These are phyloP conservation scores for Philaethria dido DNA, from an alignment of 2,888 invertebrate genomes.

Conservation along the genomic window DNA sequence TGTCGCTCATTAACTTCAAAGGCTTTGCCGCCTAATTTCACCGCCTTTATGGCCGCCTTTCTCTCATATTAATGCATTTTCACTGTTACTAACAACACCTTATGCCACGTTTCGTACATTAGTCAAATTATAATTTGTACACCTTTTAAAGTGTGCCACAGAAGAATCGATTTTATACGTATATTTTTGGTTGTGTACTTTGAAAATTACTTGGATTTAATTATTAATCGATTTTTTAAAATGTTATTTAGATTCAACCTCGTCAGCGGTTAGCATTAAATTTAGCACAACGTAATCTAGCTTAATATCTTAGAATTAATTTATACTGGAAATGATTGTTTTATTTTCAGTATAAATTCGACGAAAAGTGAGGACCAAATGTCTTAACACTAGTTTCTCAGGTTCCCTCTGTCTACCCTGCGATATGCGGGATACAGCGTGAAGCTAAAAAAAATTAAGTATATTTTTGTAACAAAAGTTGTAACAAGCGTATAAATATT, in stretches of 20 bases:
- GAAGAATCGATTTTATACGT: background rate
- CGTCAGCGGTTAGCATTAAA: constrained; percentile 30
- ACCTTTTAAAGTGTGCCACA: constrained; percentile 25
- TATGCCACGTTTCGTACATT: constrained; percentile 34
- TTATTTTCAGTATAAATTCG: no score
- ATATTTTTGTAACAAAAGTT: no score
- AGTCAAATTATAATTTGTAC: constrained; percentile 38
- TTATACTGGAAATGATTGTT: background rate
- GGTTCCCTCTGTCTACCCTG: no score
- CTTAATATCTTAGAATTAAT: constrained; percentile 1
- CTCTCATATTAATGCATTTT: constrained; percentile 42
- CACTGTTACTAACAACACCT: constrained; percentile 39
- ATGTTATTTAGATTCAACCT: constrained; percentile 19
- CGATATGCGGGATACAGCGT: no score
- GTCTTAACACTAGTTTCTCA: no score
- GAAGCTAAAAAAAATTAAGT: no score
- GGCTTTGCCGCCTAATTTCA: constrained; percentile 40
- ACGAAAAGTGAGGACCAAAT: no score
- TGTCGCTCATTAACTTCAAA: constrained; percentile 38
- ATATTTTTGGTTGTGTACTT: background rate
- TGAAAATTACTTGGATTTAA: background rate
- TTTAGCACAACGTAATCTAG: constrained; percentile 25
- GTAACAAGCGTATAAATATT: no score
- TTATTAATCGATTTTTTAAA: no score
- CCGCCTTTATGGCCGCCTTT: constrained; percentile 31